Conservation (phyloP, 2,797 vertebrate species). For the Spinus pinus region DNA sequence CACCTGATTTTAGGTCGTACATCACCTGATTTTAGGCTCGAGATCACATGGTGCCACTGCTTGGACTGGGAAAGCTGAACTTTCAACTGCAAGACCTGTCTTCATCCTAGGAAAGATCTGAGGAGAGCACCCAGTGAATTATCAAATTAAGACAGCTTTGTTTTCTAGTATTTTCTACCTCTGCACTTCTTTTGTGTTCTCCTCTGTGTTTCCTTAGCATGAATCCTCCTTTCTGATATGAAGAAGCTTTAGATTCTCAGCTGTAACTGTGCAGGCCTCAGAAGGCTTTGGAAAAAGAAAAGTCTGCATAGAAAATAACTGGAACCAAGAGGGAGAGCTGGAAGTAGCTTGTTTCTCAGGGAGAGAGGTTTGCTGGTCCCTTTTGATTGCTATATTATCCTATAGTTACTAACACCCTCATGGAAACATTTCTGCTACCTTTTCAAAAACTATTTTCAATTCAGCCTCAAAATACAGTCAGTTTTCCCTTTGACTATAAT, state of each 20-base stretch:
- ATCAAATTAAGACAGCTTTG: neutral
- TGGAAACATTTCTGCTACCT: neutral
- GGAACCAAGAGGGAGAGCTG: neutral
- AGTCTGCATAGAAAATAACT: neutral
- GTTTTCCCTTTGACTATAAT: neutral
- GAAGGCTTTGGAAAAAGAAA: neutral
- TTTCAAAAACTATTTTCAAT: neutral
- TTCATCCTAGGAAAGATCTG: neutral
- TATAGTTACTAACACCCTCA: neutral
- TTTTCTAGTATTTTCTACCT: neutral
- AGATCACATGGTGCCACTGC: neutral
- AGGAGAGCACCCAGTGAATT: neutral
- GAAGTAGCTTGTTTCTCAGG: neutral
- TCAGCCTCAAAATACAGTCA: neutral
- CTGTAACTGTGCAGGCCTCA: neutral
- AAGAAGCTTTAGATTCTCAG: neutral
- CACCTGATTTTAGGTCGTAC: neutral
- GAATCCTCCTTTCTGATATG: neutral
- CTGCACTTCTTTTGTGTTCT: neutral
- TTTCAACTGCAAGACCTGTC: neutral
- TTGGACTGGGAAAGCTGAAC: neutral
- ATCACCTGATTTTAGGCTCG: neutral
- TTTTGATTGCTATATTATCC: neutral
- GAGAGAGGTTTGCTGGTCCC: neutral
- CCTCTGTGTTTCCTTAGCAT: neutral